A percentile compares a stretch with the other conserved stretches of the same genome.
phyloP scores from a whole-genome alignment of 64 coral and sea anemone species.

The Porites lutea region DNA sequence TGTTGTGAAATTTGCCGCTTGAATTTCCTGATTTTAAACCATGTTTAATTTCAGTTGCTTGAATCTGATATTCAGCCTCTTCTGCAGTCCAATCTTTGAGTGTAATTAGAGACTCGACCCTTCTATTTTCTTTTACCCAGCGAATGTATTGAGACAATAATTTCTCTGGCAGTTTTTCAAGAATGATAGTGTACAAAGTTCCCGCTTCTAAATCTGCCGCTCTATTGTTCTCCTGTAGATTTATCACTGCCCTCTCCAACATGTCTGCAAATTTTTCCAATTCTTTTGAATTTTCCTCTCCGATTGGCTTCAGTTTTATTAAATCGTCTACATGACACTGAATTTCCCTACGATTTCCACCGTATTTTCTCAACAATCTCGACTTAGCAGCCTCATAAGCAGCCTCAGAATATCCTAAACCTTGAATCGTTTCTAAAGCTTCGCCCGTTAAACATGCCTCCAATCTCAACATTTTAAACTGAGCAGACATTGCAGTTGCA shows the following conservation, averaged over 20 bases:
- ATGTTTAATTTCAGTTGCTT: constrained; percentile 52
- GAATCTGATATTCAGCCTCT: constrained; percentile 65
- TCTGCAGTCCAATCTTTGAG: constrained; percentile 66
- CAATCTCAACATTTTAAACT: too few relatives aligned
- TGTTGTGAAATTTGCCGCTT: background rate
- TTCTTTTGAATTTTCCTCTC: constrained; percentile 72
- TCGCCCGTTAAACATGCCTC: too few relatives aligned
- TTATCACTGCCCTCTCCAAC: constrained; percentile 56
- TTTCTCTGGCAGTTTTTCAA: too few relatives aligned
- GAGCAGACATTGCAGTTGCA: constrained; percentile 7
- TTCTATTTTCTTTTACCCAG: constrained; percentile 20
- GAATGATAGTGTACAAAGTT: constrained; percentile 66
- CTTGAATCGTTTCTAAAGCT: constrained; percentile 22
- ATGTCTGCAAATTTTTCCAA: constrained; percentile 76
- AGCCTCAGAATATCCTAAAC: constrained; percentile 44
- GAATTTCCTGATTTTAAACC: constrained; percentile 19
- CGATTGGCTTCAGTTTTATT: constrained; percentile 40
- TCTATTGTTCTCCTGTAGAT: constrained; percentile 60
- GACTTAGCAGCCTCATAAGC: constrained; percentile 34
- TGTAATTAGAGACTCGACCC: constrained; percentile 19
- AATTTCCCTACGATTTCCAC: constrained; percentile 67
- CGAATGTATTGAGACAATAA: constrained; percentile 37
- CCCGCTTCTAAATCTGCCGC: constrained; percentile 71
- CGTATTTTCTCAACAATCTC: constrained; percentile 44
- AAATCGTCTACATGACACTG: constrained; percentile 70